Conservation (phyloP, 1,140 invertebrate genomes). For the Rhizoglyphus robini region DNA sequence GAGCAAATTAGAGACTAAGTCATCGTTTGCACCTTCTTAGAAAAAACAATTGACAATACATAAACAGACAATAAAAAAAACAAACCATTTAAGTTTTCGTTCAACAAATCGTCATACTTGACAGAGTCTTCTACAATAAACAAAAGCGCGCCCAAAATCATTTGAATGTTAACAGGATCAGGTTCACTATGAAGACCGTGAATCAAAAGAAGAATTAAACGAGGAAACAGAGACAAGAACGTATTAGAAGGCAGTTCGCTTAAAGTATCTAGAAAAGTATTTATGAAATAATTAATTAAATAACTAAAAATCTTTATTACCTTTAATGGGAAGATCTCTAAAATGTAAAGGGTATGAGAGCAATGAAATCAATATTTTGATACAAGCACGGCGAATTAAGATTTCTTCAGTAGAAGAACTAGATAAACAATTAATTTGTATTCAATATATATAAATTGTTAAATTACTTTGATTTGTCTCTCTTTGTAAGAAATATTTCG, state of each 20-base stretch:
- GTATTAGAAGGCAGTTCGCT: conserved; percentile 37
- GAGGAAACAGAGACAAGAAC: conserved; percentile 62
- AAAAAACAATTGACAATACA: conserved; percentile 17
- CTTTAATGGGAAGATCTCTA: conserved; percentile 41
- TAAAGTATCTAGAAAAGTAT: conserved; percentile 29
- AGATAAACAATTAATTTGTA: conserved; percentile 7
- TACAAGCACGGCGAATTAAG: conserved; percentile 73
- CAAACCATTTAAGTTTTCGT: too few relatives aligned
- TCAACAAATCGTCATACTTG: neutral
- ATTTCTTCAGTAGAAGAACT: conserved; percentile 40
- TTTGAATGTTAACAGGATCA: conserved; percentile 74
- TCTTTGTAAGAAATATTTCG: conserved; percentile 53
- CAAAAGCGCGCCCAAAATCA: conserved; percentile 63
- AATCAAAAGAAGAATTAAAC: conserved; percentile 68
- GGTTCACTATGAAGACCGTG: conserved; percentile 70
- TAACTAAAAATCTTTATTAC: conserved; percentile 33
- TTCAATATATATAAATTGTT: neutral
- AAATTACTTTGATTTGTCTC: conserved; percentile 18
- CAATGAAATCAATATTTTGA: conserved; percentile 74
- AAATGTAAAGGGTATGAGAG: conserved; percentile 81
- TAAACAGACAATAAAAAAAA: too few relatives aligned
- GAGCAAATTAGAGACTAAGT: conserved; percentile 67
- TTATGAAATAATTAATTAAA: conserved; percentile 21
- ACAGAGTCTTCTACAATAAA: conserved; percentile 10
- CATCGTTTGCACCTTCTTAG: conserved; percentile 47